Base-by-base conservation (phyloP, 2,113 vertebrate species). In the Erinaceus europaeus region DNA sequence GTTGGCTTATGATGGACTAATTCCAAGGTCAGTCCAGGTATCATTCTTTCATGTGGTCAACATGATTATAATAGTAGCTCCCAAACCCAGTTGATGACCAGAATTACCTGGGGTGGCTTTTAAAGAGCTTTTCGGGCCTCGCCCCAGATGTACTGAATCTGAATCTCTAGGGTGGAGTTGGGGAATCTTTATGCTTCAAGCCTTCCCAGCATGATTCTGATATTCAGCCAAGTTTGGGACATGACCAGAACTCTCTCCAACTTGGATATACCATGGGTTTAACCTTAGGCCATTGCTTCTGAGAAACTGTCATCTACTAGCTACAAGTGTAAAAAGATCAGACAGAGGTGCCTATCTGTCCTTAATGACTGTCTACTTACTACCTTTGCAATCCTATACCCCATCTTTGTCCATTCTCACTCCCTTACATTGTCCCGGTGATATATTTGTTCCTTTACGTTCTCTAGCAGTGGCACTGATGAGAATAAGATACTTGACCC, bases 171-270 rank as follows among this genome's bases (percentile, higher is more conserved):
- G 29, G 13, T 27, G 23, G 32, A 76, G 10, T 59, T 36, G 53
- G 71, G 53, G 36, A 86, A 82, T 77, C 11, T 59, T n/a, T 91
- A 48, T 89, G 46, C 89, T 86, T 91, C 42, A 68, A 34, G 52
- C 9, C 29, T 78, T 86, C 29, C 46, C 65, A 48, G 42, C 20
- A 40, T 48, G 25, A 86, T 62, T 72, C 17, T 85, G 34, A 67
- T 32, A 6, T 83, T 36, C 83, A 87, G 23, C 55, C 40, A 76
- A 61, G 36, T 73, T 72, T 89, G 42, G 14, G 32, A 82, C 72
- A 36, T 29, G 61, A 42, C 32, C 38, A 81, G 40, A 12, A 57
- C 5, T 67, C 57, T 53, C 50, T 72, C 25, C 42, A 14, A 9
- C 14, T 61, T 68, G 38, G 57, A 40, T 1, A 18, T 68, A 14